Evolutionary conservation across 2,888 invertebrate species (phyloP).

Genomic region (Eristalis tenax): DNA sequence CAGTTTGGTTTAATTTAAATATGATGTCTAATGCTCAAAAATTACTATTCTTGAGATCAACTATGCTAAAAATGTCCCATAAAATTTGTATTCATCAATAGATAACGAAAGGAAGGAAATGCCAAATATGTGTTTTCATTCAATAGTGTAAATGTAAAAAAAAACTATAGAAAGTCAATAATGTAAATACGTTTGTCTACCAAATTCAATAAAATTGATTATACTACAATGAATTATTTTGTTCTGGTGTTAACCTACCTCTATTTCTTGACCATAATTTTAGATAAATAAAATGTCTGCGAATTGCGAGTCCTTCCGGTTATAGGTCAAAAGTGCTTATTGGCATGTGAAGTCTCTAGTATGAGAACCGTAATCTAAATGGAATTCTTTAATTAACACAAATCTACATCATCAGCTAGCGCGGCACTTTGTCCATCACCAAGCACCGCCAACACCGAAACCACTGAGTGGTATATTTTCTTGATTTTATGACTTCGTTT

Average conservation of each 20-base stretch:
- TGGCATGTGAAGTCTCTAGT: slow-evolving; percentile 11
- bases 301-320: not conserved
- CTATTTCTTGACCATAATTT: not conserved
- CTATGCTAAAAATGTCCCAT: too few species aligned
- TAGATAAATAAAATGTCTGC: not conserved
- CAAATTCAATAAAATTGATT: not conserved
- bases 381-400: slow-evolving; percentile 52
- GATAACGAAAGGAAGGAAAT: too few species aligned
- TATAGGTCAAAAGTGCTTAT: not conserved
- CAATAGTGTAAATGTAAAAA: too few species aligned
- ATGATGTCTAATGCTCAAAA: too few species aligned
- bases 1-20: too few species aligned
- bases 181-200: not conserved
- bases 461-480: slow-evolving; percentile 24
- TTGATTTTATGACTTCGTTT: slow-evolving; percentile 36
- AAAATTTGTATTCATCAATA: too few species aligned
- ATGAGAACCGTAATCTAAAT: slow-evolving; percentile 22
- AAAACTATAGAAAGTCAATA: not conserved
- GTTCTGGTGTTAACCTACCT: not conserved
- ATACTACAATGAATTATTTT: not conserved
- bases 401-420: slow-evolving; percentile 19
- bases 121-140: too few species aligned
- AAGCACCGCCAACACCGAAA: slow-evolving; percentile 17
- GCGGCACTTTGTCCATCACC: slow-evolving; percentile 21
- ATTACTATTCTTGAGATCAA: too few species aligned